Evolutionary conservation across 2,888 invertebrate genomes (phyloP), one percentile per base, ranked within the genome.

Genomic region (Cantharis rustica): DNA sequence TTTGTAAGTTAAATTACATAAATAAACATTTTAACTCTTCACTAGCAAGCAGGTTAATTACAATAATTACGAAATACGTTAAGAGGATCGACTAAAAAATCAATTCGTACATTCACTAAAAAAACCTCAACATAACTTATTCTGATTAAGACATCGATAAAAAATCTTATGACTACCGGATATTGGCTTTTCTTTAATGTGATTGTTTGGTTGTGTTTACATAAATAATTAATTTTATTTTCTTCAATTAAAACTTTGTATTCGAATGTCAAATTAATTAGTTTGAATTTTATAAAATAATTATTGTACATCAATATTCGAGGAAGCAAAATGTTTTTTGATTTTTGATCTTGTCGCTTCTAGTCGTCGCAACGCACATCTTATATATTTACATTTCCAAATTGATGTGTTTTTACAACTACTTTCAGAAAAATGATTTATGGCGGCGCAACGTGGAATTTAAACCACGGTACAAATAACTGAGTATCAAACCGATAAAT

Each of bases 1-100:
- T 66, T 66, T 66, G 64, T 66, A 66, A 66, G 23, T 66, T 66
- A 66, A 66, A 66, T 66, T 66, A 66, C 64, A 66, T 66, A 66
- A 66, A 66, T 66, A 66, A 66, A 66, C 64, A 66, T 66, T 66
- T 66, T 20, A 66, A 17, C 64, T 66, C 23, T 66, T 66, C 23
- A 20, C 23, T 47, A 47, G 47, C 47, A 47, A 47, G 47, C 47
- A 47, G n/a, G 47, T 47, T 47, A 47, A 47, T 47, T 47, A 47
- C 47, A 47, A 47, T 66, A 66, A 66, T 66, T 66, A 66, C 20
- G 23, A 66, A 66, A 66, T 66, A 66, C 64, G 64, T 66, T 66
- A 20, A 66, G 16, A 47, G n/a, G 47, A 47, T 47, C 47, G n/a
- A 47, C 47, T 47, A 47, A 47, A 47, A 47, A 47, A 47, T 47